Conservation (phyloP, 2,888 invertebrate genomes). For the Clunio marinus region DNA sequence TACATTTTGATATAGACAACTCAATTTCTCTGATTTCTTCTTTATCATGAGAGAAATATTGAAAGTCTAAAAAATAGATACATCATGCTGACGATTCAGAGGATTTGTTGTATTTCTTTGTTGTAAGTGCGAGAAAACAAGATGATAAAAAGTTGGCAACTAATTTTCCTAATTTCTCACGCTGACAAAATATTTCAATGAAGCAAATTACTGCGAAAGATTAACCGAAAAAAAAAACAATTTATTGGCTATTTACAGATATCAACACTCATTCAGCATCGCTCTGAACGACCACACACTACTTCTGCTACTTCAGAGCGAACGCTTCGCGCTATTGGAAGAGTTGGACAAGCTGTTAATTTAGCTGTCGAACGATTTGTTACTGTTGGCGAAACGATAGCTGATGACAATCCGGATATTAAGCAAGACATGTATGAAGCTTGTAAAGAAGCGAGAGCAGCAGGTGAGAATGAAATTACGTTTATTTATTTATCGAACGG, state of each 20-base stretch:
- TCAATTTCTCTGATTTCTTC: not conserved
- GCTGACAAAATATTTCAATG: no score
- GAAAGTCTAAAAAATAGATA: not conserved
- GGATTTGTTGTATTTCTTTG: not conserved
- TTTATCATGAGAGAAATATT: not conserved
- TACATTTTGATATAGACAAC: not conserved
- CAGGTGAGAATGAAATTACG: slow-evolving; percentile 71
- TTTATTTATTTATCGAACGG: not conserved
- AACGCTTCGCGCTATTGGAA: slow-evolving; percentile 70
- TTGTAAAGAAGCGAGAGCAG: slow-evolving; percentile 92
- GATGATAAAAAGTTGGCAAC: no score
- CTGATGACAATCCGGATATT: slow-evolving; percentile 96
- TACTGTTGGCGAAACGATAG: slow-evolving; percentile 96
- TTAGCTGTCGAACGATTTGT: slow-evolving; percentile 97
- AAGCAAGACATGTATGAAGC: slow-evolving; percentile 97
- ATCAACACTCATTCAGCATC: slow-evolving; percentile 83
- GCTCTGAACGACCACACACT: slow-evolving; percentile 61
- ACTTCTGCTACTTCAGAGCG: slow-evolving; percentile 58
- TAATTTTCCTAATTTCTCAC: no score
- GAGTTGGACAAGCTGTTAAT: slow-evolving; percentile 94
- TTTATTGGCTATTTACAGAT: slow-evolving; percentile 59
- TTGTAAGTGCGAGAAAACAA: no score
- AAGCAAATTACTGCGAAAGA: no score
- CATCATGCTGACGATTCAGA: not conserved
- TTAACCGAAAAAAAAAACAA: not conserved